A percentile compares a stretch with the other conserved stretches of the same genome.
Conservation (phyloP, 1,140 invertebrate genomes). For the Cecropterus lyciades region DNA sequence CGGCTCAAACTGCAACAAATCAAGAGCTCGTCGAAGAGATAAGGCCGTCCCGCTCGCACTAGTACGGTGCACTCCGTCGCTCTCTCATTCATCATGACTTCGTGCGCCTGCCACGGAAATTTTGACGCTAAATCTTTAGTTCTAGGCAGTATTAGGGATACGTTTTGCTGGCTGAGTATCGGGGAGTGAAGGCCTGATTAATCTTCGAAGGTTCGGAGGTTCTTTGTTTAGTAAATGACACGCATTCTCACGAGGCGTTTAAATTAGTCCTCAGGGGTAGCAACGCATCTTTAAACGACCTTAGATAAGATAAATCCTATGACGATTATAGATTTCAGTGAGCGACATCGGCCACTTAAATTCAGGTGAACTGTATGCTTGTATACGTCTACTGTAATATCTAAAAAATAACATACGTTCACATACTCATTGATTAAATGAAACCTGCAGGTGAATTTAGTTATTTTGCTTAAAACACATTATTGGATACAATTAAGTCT, state of each 20-base stretch:
- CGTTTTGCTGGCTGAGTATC: not conserved
- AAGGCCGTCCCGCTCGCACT: slow-evolving; percentile 43
- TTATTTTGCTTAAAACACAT: not conserved
- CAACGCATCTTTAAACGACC: too few relatives aligned
- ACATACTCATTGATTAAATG: not conserved
- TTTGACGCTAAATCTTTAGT: slow-evolving; percentile 14
- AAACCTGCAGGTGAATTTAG: not conserved
- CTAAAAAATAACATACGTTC: too few relatives aligned
- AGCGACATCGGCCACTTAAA: too few relatives aligned
- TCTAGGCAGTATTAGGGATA: slow-evolving; percentile 11
- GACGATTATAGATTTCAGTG: too few relatives aligned
- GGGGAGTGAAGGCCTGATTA: too few relatives aligned
- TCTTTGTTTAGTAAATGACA: not conserved
- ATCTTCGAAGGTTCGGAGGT: too few relatives aligned
- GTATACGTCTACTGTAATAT: too few relatives aligned
- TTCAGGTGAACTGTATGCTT: too few relatives aligned
- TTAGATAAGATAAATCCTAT: too few relatives aligned
- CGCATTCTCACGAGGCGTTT: too few relatives aligned
- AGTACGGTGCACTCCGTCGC: slow-evolving; percentile 44
- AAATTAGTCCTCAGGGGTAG: too few relatives aligned
- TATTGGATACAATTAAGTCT: not conserved
- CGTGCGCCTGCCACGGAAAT: slow-evolving; percentile 17
- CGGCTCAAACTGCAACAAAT: slow-evolving; percentile 81
- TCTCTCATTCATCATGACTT: slow-evolving; percentile 35
- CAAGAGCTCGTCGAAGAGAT: slow-evolving; percentile 82